Conservation (phyloP, 2,113 vertebrate genomes). For the Dasyurus viverrinus region DNA sequence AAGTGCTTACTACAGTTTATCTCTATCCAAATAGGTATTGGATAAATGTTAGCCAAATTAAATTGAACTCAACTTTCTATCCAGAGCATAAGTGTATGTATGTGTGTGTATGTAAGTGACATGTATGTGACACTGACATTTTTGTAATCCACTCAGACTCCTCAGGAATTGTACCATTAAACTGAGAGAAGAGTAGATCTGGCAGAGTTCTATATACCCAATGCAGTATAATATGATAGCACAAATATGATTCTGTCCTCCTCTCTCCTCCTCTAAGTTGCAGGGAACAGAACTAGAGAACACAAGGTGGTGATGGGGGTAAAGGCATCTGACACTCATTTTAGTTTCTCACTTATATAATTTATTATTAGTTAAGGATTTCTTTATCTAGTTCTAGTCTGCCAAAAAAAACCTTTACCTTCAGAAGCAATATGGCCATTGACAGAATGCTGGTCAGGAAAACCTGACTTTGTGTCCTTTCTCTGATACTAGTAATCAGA, state of each 20-base stretch:
- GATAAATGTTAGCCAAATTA: not conserved
- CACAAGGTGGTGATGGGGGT: not conserved
- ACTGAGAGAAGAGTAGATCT: not conserved
- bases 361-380: not conserved
- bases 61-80: not conserved
- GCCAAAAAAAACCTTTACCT: not conserved
- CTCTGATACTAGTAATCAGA: not conserved
- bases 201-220: not conserved
- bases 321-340: not conserved
- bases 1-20: not conserved
- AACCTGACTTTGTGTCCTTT: not conserved
- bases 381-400: not conserved
- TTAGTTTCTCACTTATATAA: not conserved
- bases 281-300: not conserved
- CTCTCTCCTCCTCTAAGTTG: not conserved
- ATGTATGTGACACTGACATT: not conserved
- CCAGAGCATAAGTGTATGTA: not conserved
- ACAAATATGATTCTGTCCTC: not conserved
- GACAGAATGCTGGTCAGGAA: not conserved
- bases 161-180: not conserved
- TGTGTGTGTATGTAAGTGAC: not conserved
- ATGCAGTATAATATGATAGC: not conserved
- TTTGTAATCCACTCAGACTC: not conserved
- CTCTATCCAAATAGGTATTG: not conserved
- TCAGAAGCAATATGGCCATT: not conserved